These are phyloP conservation scores for Muntiacus reevesi DNA, from an alignment of 2,113 vertebrate genomes.

Conservation along the genomic window DNA sequence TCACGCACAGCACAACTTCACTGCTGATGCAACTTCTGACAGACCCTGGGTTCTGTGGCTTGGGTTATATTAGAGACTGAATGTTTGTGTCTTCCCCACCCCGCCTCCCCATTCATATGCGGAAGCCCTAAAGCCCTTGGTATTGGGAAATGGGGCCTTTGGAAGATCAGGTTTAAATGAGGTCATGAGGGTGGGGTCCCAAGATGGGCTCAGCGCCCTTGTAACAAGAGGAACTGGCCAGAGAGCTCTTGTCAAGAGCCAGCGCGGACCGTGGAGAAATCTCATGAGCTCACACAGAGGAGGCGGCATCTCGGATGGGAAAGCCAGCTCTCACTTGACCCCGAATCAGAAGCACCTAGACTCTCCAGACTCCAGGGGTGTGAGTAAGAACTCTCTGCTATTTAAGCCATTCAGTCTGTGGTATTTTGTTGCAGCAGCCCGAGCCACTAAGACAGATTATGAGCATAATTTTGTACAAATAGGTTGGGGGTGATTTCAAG, in stretches of 20 bases:
- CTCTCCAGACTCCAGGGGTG: background rate
- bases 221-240: background rate
- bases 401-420: background rate
- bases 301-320: background rate
- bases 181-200: background rate
- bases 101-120: accelerated
- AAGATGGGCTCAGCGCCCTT: background rate
- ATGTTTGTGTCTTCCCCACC: background rate
- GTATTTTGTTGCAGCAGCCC: background rate
- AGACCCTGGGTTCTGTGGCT: background rate
- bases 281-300: accelerated
- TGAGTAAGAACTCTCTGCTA: background rate
- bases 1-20: background rate
- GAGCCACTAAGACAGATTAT: background rate
- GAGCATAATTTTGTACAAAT: background rate
- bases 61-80: background rate
- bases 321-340: background rate
- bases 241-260: accelerated
- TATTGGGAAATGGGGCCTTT: background rate
- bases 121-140: background rate
- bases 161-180: background rate
- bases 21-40: background rate
- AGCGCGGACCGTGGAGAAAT: accelerated
- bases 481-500: background rate
- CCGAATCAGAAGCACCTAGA: background rate